These are phyloP conservation scores for Villa cingulata DNA, from an alignment of 2,888 invertebrate species.

Conservation along the genomic window DNA sequence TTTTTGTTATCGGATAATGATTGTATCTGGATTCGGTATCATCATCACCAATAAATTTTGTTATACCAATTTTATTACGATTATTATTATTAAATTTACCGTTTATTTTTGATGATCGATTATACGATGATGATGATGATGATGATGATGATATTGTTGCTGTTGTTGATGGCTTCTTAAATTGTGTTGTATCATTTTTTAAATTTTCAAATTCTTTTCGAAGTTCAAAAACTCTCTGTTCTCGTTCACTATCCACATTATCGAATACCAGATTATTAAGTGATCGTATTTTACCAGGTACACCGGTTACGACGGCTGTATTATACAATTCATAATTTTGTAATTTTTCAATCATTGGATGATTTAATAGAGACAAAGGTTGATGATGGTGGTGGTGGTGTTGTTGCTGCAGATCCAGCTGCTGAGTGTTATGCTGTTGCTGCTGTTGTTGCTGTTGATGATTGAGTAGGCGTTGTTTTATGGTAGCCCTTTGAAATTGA, in stretches of 20 bases:
- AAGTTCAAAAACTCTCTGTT: slow-evolving; percentile 22
- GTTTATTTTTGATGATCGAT: slow-evolving; percentile 13
- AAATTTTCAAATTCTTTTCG: slow-evolving; percentile 29
- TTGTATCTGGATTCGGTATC: slow-evolving; percentile 16
- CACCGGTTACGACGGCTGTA: too few relatives aligned
- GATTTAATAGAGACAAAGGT: too few relatives aligned
- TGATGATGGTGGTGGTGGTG: too few relatives aligned
- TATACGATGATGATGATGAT: too few relatives aligned
- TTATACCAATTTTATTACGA: slow-evolving; percentile 34
- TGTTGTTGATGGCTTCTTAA: slow-evolving; percentile 6
- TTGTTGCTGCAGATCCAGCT: neutral
- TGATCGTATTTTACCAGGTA: slow-evolving; percentile 31
- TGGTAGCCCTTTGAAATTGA: slow-evolving; percentile 29
- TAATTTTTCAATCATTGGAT: slow-evolving; percentile 30
- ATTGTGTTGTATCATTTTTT: slow-evolving; percentile 12
- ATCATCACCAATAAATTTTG: slow-evolving; percentile 35
- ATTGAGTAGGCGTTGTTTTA: neutral
- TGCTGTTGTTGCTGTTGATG: neutral
- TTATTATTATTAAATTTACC: slow-evolving; percentile 28
- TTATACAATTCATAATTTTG: slow-evolving; percentile 23
- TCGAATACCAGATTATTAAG: slow-evolving; percentile 31
- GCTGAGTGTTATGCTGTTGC: slow-evolving; percentile 6
- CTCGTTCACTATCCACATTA: slow-evolving; percentile 24
- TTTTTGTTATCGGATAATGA: slow-evolving; percentile 33
- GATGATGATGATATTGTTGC: too few relatives aligned